Evolutionary conservation across 2,797 vertebrate species (phyloP).

Genomic region (Phataginus tricuspis): DNA sequence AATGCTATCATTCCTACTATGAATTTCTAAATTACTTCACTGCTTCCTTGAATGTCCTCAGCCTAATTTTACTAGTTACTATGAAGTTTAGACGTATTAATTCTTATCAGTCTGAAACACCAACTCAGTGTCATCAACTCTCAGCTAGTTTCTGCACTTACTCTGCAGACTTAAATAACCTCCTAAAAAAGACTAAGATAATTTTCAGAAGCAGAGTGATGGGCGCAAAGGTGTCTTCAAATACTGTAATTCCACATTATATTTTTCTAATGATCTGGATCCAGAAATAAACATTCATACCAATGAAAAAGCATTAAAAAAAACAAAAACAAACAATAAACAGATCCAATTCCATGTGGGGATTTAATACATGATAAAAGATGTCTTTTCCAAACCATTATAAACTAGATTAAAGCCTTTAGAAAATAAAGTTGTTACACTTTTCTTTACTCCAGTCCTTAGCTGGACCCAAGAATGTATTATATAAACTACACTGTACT

Average conservation of each 20-base stretch:
- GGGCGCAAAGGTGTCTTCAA: neutral
- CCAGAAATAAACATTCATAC: neutral
- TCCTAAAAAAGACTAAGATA: slow-evolving; percentile 44
- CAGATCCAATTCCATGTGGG: neutral
- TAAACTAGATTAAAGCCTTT: neutral
- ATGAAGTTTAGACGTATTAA: neutral
- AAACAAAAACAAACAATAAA: neutral
- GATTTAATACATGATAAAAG: neutral
- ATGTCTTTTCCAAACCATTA: slow-evolving; percentile 24
- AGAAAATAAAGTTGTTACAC: neutral
- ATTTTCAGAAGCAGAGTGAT: slow-evolving; percentile 43
- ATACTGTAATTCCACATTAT: slow-evolving; percentile 10
- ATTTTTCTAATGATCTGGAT: slow-evolving; percentile 46
- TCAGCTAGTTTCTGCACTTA: neutral
- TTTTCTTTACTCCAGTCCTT: neutral
- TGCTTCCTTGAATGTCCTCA: neutral
- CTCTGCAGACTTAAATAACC: slow-evolving; percentile 10
- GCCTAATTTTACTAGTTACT: neutral
- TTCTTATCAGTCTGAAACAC: slow-evolving; percentile 41
- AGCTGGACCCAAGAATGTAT: neutral
- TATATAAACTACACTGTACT: no score
- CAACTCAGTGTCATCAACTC: slow-evolving; percentile 42
- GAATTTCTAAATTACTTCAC: slow-evolving; percentile 37
- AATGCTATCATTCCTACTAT: neutral
- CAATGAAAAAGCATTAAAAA: neutral